Percentiles rank a stretch among this genome's conserved stretches.
These are phyloP conservation scores for Spongilla lacustris DNA, from an alignment of 37 sponge, comb jelly and placozoan genomes.

Conservation along the genomic window DNA sequence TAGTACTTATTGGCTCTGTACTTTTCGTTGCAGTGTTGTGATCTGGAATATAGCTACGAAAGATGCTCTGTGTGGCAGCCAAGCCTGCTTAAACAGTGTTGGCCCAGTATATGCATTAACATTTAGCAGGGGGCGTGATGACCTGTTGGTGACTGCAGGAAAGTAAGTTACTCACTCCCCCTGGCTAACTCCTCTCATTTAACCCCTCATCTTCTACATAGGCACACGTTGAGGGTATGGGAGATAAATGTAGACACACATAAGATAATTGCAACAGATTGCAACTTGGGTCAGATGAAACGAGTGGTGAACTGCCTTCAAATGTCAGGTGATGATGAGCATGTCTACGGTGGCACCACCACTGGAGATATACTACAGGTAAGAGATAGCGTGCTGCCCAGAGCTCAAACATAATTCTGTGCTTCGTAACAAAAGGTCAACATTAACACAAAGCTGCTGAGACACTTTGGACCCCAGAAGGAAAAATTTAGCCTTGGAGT, in stretches of 20 bases:
- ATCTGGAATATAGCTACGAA: slow-evolving; percentile 90
- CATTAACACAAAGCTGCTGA: slow-evolving; percentile 79
- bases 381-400: not conserved
- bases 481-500: slow-evolving; percentile 87
- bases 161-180: slow-evolving; percentile 73
- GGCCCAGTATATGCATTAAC: slow-evolving; percentile 82
- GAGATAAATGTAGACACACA: slow-evolving; percentile 78
- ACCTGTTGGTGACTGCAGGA: slow-evolving; percentile 94
- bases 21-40: slow-evolving; percentile 70
- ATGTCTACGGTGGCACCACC: slow-evolving; percentile 94
- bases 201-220: slow-evolving; percentile 9
- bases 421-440: slow-evolving; percentile 79
- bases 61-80: slow-evolving; percentile 94
- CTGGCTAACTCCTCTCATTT: not conserved
- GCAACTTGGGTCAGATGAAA: slow-evolving; percentile 93
- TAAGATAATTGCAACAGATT: slow-evolving; percentile 94
- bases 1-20: too few relatives aligned
- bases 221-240: slow-evolving; percentile 94
- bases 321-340: slow-evolving; percentile 78
- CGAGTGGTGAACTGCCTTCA: slow-evolving; percentile 88
- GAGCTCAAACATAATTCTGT: too few relatives aligned
- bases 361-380: slow-evolving; percentile 92
- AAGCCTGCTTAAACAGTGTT: slow-evolving; percentile 90
- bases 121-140: slow-evolving; percentile 76
- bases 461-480: slow-evolving; percentile 90